phyloP scores from a whole-genome alignment of 2,888 invertebrate genomes.

The Caenorhabditis sp. region DNA sequence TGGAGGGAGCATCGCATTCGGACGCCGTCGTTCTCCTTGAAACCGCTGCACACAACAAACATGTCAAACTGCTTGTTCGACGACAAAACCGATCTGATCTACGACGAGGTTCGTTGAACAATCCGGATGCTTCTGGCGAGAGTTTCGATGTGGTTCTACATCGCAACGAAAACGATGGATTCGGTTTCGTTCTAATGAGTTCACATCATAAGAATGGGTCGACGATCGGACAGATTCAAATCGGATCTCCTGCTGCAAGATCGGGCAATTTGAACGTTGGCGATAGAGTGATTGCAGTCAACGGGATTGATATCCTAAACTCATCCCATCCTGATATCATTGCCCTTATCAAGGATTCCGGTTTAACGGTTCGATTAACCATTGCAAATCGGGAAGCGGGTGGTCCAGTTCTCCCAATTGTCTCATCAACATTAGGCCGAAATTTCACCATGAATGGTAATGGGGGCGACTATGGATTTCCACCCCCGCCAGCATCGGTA shows the following conservation, averaged over 20 bases:
- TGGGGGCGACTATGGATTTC: conserved; percentile 24
- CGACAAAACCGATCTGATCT: conserved; percentile 72
- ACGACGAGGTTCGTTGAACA: conserved; percentile 27
- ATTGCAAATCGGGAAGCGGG: conserved; percentile 71
- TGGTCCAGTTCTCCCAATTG: conserved; percentile 38
- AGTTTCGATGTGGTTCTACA: conserved; percentile 45
- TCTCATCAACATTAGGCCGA: conserved; percentile 42
- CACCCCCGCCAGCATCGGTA: conserved; percentile 31
- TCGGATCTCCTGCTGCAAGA: conserved; percentile 92
- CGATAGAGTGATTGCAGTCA: conserved; percentile 93
- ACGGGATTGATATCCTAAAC: conserved; percentile 87
- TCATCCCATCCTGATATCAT: conserved; percentile 96
- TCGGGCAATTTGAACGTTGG: conserved; percentile 77
- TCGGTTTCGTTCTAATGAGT: conserved; percentile 98
- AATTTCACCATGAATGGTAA: conserved; percentile 31
- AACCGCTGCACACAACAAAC: conserved; percentile 84
- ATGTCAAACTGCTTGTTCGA: conserved; percentile 83
- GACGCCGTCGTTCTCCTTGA: conserved; percentile 92
- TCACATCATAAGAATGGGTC: conserved; percentile 88
- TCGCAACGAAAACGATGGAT: conserved; percentile 87
- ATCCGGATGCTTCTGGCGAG: conserved; percentile 4
- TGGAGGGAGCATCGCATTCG: conserved; percentile 84
- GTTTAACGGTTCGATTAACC: conserved; percentile 79
- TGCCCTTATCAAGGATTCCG: conserved; percentile 90
- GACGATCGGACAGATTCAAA: conserved; percentile 92